Evolutionary conservation across 2,888 invertebrate genomes (phyloP).

Genomic region (Aleiodes alternator): DNA sequence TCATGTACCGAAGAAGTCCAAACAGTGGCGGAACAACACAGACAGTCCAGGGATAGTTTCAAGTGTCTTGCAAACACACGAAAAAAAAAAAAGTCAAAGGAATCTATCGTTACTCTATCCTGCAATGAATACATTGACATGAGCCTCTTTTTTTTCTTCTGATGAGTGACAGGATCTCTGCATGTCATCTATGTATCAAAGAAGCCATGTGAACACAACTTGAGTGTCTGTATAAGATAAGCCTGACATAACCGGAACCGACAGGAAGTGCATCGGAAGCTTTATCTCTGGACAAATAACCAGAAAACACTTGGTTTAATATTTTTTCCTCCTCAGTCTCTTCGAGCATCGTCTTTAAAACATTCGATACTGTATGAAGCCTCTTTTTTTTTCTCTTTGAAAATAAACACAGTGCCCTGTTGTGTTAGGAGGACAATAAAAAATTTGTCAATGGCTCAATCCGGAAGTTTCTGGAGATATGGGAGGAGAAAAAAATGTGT

Average conservation of each 20-base stretch:
- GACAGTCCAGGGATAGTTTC: slow-evolving; percentile 56
- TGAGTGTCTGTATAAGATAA: slow-evolving; percentile 44
- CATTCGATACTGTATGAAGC: too few relatives aligned
- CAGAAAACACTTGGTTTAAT: slow-evolving; percentile 13
- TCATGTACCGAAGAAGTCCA: slow-evolving; percentile 47
- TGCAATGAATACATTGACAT: slow-evolving; percentile 53
- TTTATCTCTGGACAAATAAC: slow-evolving; percentile 35
- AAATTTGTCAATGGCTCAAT: too few relatives aligned
- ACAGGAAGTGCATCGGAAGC: slow-evolving; percentile 51
- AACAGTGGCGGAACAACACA: slow-evolving; percentile 40
- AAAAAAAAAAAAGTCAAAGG: slow-evolving; percentile 23
- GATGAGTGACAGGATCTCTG: slow-evolving; percentile 26
- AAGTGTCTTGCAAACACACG: slow-evolving; percentile 63
- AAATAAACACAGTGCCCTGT: too few relatives aligned
- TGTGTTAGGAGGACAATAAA: too few relatives aligned
- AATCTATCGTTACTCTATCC: slow-evolving; percentile 13
- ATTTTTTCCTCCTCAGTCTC: not conserved
- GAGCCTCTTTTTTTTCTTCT: slow-evolving; percentile 46
- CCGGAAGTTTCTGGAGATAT: too few relatives aligned
- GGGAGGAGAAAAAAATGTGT: too few relatives aligned
- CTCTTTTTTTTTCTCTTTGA: too few relatives aligned
- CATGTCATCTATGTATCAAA: slow-evolving; percentile 27
- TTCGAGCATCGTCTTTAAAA: too few relatives aligned
- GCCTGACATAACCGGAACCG: slow-evolving; percentile 50
- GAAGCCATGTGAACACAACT: slow-evolving; percentile 2